Conservation (phyloP, 2,113 vertebrate genomes). For the Rattus norvegicus region DNA sequence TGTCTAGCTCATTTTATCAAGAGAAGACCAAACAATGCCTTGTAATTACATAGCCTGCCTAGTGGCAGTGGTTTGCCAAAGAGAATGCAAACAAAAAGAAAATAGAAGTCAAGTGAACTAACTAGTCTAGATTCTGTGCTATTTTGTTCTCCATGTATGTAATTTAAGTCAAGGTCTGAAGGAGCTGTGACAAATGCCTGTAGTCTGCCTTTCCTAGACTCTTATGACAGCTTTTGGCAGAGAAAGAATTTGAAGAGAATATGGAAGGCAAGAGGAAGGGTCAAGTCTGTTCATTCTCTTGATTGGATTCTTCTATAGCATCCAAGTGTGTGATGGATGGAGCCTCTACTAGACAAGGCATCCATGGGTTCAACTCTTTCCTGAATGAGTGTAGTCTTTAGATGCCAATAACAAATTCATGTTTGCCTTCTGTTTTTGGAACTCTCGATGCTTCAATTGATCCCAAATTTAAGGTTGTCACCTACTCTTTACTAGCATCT, state of each 20-base stretch:
- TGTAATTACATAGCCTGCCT: background rate
- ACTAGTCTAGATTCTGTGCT: background rate
- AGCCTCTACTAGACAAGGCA: background rate
- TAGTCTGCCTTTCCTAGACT: background rate
- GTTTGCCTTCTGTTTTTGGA: background rate
- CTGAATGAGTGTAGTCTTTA: fast-evolving
- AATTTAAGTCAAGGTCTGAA: background rate
- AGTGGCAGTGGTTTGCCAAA: background rate
- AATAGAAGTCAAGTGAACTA: background rate
- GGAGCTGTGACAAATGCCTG: background rate
- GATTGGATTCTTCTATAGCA: background rate
- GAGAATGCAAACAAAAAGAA: background rate
- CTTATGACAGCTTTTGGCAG: background rate
- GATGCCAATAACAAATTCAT: background rate
- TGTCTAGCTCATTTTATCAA: background rate
- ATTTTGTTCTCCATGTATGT: background rate
- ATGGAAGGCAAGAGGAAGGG: fast-evolving
- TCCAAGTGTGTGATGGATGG: background rate
- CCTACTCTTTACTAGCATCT: background rate
- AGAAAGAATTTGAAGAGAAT: background rate
- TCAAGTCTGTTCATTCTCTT: background rate
- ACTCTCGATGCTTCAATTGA: background rate
- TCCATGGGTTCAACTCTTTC: background rate
- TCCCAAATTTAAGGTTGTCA: background rate
- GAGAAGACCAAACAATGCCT: background rate